Percentiles rank a stretch among this genome's conserved stretches.
Conservation (phyloP, 1,140 invertebrate genomes). For the Scaptomyza pallida region DNA sequence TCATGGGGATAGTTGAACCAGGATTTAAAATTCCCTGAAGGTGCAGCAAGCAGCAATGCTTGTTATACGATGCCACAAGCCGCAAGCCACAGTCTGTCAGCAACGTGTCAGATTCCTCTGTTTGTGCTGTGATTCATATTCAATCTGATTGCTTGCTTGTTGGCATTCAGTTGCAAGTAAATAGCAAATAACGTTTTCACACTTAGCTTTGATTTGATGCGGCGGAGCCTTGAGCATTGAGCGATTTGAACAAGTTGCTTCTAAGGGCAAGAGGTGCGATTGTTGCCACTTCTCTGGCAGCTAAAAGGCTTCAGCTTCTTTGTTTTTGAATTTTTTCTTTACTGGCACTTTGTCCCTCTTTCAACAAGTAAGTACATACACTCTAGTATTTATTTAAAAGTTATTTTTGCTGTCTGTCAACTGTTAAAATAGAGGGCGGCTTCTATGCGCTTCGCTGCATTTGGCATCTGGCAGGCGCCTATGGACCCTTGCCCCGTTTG, state of each 20-base stretch:
- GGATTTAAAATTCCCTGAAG: conserved; percentile 29
- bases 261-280: conserved; percentile 13
- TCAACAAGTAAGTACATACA: neutral
- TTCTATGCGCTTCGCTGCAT: conserved; percentile 26
- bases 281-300: conserved; percentile 33
- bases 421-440: conserved; percentile 26
- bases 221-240: conserved; percentile 38
- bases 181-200: conserved; percentile 66
- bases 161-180: conserved; percentile 54
- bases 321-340: neutral
- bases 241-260: conserved; percentile 34
- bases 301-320: conserved; percentile 11
- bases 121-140: conserved; percentile 52
- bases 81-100: neutral
- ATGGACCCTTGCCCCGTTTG: neutral
- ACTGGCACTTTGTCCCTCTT: neutral
- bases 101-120: conserved; percentile 7
- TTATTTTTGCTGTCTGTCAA: conserved; percentile 31
- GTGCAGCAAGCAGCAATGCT: conserved; percentile 7
- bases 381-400: conserved; percentile 34
- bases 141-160: conserved; percentile 54
- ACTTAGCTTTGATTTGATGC: conserved; percentile 69
- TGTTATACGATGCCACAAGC: neutral
- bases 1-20: conserved; percentile 2
- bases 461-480: conserved; percentile 27